Base-by-base conservation (phyloP, 1,140 invertebrate species). In the Homalodisca vitripennis region DNA sequence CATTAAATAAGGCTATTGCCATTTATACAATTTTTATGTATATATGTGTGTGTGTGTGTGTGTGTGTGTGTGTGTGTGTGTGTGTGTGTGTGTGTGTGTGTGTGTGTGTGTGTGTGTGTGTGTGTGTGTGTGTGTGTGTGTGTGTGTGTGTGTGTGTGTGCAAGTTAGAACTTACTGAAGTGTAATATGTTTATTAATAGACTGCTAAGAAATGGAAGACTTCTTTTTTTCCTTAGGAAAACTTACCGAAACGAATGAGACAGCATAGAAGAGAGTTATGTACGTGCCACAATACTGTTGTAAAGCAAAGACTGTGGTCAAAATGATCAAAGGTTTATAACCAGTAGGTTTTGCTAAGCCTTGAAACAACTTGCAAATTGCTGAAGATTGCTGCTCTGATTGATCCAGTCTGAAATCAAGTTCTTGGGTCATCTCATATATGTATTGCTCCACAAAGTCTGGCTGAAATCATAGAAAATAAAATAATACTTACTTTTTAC, bases 211-310 rank as follows among this genome's bases (percentile, higher is more conserved):
- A 17, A 17, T 10, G 6, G 6, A 10, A 41, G 6, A 41, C 6
- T 17, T 41, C 34, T 10, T 10, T 17, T 10, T n/a, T 41, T 41
- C 6, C 17, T 41, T 10, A 41, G 6, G 34, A 41, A 10, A 17
- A 10, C 17, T 41, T 24, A 30, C 75, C 69, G 83, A 70, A 55
- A 85, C 84, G 76, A 85, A 87, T 46, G 84, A 85, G 20, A 89
- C 85, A 0, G 88, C 85, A 74, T 89, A 90, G 73, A 90, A 90
- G 31, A 90, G 81, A 13, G 88, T 86, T 1, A 88, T 87, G 75
- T 90, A 87, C 73, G 88, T 84, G 30, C 87, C 87, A 34, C 82
- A 82, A 63, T 85, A 84, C 73, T 88, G 85, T 74, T 88, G 87
- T 67, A 88, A 84, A 10, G 83, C 77, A 71, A 88, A 88, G 1